Conservation (phyloP, 2,888 invertebrate genomes). For the Achlya flavicornis region DNA sequence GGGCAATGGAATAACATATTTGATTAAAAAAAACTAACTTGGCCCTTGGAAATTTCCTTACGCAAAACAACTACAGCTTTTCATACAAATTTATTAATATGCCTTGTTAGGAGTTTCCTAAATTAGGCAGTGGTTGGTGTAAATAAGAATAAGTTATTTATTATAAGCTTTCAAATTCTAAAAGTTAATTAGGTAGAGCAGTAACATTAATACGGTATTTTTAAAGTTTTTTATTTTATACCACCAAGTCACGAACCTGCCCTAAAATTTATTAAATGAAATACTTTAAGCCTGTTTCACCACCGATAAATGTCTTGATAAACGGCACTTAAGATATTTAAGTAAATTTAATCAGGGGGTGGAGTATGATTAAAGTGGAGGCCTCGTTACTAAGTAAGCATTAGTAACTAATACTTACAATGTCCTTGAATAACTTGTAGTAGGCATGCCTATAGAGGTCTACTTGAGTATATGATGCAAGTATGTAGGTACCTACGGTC, state of each 20-base stretch:
- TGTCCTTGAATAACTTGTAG: not conserved
- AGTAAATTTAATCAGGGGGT: conserved; percentile 8
- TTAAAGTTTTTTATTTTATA: not conserved
- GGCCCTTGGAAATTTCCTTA: too few relatives aligned
- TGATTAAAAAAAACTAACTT: too few relatives aligned
- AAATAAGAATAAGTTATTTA: too few relatives aligned
- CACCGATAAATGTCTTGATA: conserved; percentile 11
- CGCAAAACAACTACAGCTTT: too few relatives aligned
- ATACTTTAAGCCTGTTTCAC: conserved; percentile 11
- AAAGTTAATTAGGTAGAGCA: not conserved
- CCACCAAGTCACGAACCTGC: not conserved
- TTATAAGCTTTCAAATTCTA: not conserved
- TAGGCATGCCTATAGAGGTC: too few relatives aligned
- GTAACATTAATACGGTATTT: not conserved
- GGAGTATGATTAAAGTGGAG: not conserved
- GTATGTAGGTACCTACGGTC: too few relatives aligned
- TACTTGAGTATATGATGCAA: too few relatives aligned
- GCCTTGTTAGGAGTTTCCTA: too few relatives aligned
- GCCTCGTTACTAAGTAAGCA: not conserved
- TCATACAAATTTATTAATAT: too few relatives aligned
- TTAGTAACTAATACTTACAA: not conserved
- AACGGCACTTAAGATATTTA: not conserved
- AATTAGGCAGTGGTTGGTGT: too few relatives aligned
- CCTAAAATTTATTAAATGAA: conserved; percentile 1
- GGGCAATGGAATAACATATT: too few relatives aligned